Conservation (phyloP, 2,797 vertebrate species). For the Iguana delicatissima region DNA sequence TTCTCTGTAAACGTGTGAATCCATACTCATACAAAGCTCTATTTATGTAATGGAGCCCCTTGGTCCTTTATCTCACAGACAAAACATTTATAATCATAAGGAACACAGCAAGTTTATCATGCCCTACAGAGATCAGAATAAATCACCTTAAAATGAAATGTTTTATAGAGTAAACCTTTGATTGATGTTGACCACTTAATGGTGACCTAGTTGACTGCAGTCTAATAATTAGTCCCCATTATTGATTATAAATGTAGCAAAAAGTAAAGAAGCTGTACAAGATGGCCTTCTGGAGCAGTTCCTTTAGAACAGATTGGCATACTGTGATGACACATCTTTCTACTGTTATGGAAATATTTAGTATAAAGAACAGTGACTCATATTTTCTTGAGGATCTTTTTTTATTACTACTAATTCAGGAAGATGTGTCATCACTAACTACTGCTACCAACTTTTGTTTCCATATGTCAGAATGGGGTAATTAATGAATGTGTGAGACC, state of each 20-base stretch:
- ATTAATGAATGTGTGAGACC: not conserved
- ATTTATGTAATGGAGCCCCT: not conserved
- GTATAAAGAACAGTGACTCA: not conserved
- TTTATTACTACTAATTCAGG: not conserved
- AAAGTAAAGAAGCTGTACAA: not conserved
- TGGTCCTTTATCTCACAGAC: not conserved
- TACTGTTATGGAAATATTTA: conserved; percentile 10
- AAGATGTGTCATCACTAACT: not conserved
- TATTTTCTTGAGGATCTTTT: not conserved
- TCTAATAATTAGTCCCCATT: conserved; percentile 5
- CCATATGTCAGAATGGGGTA: not conserved
- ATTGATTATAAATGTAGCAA: conserved; percentile 10
- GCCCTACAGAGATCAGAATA: not conserved
- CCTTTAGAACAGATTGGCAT: not conserved
- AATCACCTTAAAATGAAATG: not conserved
- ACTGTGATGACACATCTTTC: not conserved
- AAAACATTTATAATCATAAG: not conserved
- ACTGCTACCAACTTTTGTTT: not conserved
- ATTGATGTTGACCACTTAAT: not conserved
- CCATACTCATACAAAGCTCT: not conserved
- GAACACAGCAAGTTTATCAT: not conserved
- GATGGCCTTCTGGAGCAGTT: not conserved
- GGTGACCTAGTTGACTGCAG: not conserved
- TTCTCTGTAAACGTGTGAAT: not conserved
- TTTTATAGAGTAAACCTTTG: not conserved